phyloP scores from a whole-genome alignment of 2,113 vertebrate genomes.

The Varanus komodoensis region DNA sequence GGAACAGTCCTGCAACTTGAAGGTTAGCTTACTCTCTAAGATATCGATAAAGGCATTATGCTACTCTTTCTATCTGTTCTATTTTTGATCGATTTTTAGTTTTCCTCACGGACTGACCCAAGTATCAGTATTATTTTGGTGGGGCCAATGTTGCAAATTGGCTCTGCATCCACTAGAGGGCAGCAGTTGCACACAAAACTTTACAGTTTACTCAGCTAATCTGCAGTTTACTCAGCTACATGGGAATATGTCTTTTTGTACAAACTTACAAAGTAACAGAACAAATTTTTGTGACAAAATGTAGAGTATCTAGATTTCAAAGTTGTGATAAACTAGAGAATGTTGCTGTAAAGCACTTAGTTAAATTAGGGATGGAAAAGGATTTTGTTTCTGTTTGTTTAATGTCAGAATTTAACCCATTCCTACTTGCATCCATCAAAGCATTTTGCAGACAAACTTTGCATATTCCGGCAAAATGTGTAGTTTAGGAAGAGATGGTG shows the following conservation, averaged over 20 bases:
- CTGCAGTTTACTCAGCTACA: neutral
- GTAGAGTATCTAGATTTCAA: conserved; percentile 32
- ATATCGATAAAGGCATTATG: neutral
- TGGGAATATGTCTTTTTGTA: fast-evolving
- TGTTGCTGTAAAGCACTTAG: conserved; percentile 28
- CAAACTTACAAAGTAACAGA: neutral
- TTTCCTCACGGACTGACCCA: neutral
- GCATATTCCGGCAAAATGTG: too few species aligned
- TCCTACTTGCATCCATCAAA: too few species aligned
- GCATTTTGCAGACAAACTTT: too few species aligned
- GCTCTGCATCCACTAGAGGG: conserved; percentile 73
- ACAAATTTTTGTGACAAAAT: conserved; percentile 44
- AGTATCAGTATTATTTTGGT: neutral
- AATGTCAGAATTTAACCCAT: too few species aligned
- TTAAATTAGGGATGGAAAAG: neutral
- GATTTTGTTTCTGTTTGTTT: too few species aligned
- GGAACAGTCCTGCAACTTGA: neutral
- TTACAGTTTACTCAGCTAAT: neutral
- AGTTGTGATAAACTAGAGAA: conserved; percentile 31
- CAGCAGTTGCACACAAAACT: conserved; percentile 63
- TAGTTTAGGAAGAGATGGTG: too few species aligned
- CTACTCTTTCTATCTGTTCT: too few species aligned
- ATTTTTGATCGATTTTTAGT: neutral
- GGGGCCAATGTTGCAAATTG: conserved; percentile 32
- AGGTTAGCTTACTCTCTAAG: neutral